A percentile compares a stretch with the other conserved stretches of the same genome.
Conservation (phyloP, 2,888 invertebrate genomes). For the Adelphocoris suturalis region DNA sequence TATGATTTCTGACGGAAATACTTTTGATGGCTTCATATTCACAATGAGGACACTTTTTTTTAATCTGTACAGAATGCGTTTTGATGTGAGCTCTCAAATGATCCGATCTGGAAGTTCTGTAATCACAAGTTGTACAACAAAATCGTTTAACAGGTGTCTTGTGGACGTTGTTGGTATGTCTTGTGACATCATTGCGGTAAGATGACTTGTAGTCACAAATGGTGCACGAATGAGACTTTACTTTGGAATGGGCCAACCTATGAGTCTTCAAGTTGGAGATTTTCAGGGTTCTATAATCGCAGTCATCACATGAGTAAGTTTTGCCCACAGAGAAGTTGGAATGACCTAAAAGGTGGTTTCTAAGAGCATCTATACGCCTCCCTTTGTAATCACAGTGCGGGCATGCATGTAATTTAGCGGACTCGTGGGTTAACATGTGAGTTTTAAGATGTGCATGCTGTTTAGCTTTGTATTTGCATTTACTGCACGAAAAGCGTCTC, state of each 20-base stretch:
- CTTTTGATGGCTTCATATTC: slow-evolving; percentile 2
- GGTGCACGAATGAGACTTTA: neutral
- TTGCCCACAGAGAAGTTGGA: neutral
- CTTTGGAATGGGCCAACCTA: neutral
- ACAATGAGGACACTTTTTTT: neutral
- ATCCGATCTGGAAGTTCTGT: slow-evolving; percentile 12
- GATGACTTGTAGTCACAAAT: slow-evolving; percentile 1
- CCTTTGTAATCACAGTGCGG: slow-evolving; percentile 18
- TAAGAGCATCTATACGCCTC: neutral
- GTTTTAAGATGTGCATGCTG: neutral
- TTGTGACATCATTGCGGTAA: neutral
- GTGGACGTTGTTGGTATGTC: neutral
- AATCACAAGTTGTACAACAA: neutral
- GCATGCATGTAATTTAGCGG: neutral
- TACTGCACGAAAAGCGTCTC: neutral
- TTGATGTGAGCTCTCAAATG: neutral
- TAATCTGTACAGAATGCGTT: neutral
- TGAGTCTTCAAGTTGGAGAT: neutral
- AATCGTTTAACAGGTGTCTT: neutral
- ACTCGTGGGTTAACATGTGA: neutral
- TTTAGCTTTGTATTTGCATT: slow-evolving; percentile 5
- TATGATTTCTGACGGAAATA: slow-evolving; percentile 9
- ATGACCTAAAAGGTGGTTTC: neutral
- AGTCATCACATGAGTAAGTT: slow-evolving; percentile 7
- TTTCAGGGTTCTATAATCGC: neutral